Conservation (phyloP, 2,888 invertebrate genomes). For the Aspidapion aeneum region DNA sequence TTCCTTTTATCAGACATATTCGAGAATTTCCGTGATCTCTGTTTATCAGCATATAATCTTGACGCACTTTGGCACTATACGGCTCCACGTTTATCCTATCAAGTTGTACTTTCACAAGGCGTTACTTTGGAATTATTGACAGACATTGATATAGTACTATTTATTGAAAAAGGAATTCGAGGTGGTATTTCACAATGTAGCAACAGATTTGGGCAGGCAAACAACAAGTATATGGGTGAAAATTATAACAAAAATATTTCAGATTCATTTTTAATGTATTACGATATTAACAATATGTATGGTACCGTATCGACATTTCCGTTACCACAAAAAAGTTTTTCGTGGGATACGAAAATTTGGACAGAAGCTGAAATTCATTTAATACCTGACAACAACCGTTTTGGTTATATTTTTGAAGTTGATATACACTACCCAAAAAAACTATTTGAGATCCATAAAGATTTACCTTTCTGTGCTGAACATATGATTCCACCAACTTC, state of each 20-base stretch:
- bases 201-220: not conserved
- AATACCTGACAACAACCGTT: not conserved
- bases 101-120: not conserved
- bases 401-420: not conserved
- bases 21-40: not conserved
- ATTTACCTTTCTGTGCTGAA: slow-evolving; percentile 14
- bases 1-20: not conserved
- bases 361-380: not conserved
- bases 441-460: slow-evolving; percentile 10
- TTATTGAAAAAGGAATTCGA: not conserved
- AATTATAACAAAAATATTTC: not conserved
- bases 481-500: slow-evolving; percentile 7
- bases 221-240: not conserved
- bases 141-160: not conserved
- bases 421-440: slow-evolving; percentile 2
- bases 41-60: no score
- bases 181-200: not conserved
- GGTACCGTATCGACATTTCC: slow-evolving; percentile 28
- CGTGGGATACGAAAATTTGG: slow-evolving; percentile 27
- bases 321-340: slow-evolving; percentile 35
- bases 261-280: not conserved
- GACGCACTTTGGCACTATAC: no score
- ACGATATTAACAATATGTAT: not conserved
- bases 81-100: no score
- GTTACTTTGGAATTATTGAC: not conserved